These are phyloP conservation scores for Cepaea hortensis DNA, from an alignment of 2,888 invertebrate genomes.

Conservation along the genomic window DNA sequence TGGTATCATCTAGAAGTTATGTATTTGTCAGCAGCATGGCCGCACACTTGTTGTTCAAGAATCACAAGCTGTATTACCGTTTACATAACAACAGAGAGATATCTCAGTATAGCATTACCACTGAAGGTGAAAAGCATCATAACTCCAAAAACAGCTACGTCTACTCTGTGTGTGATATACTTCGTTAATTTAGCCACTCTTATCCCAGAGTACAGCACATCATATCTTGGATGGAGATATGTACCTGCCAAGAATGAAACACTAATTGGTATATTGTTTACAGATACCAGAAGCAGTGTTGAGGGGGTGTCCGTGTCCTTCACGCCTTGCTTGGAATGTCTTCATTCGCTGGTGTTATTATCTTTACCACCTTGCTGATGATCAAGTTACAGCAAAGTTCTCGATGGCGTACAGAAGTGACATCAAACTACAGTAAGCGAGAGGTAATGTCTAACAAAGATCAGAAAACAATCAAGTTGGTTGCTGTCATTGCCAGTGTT, in stretches of 20 bases:
- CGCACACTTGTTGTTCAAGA: constrained; percentile 12
- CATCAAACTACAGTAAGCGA: neutral
- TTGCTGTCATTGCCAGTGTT: constrained; percentile 7
- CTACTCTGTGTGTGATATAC: neutral
- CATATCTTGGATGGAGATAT: constrained; percentile 6
- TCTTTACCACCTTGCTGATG: constrained; percentile 5
- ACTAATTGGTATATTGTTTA: neutral
- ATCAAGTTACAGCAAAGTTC: neutral
- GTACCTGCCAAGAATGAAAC: neutral
- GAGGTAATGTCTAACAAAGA: neutral
- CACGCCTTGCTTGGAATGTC: neutral
- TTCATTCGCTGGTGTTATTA: constrained; percentile 6
- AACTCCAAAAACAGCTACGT: constrained; percentile 9
- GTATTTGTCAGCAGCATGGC: constrained; percentile 19
- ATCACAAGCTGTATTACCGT: constrained; percentile 35
- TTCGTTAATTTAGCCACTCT: neutral
- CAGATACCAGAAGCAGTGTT: neutral
- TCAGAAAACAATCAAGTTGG: constrained; percentile 9
- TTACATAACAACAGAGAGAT: constrained; percentile 35
- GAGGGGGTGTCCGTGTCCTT: neutral
- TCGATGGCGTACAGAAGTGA: constrained; percentile 6
- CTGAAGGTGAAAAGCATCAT: constrained; percentile 28
- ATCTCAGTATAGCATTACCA: constrained; percentile 30
- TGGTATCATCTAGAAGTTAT: neutral
- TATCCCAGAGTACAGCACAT: constrained; percentile 8